Base-by-base conservation (phyloP, 2,888 invertebrate species). In the Masnerella sp. region DNA sequence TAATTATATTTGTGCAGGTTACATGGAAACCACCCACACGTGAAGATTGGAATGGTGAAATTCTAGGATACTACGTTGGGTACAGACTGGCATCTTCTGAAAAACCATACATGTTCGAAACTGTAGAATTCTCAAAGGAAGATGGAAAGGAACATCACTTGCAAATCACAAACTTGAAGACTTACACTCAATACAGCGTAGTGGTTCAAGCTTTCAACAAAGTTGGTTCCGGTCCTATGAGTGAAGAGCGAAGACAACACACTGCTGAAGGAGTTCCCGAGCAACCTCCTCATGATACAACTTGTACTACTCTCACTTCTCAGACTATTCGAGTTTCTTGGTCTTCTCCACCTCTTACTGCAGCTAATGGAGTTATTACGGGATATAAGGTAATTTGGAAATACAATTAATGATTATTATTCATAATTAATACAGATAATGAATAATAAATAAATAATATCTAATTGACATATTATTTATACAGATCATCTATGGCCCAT, bases 121-220 rank as follows among this genome's bases (percentile, higher is more conserved):
- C 96, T 51, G 95, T 96, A 3, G 96, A 96, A 85, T 96, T 96
- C 86, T 94, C 94, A 56, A 94, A 95, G 83, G 96, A 96, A 90
- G 96, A 96, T 85, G 95, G 95, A 86, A 96, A 96, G 83, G 96
- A 96, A 88, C 96, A 96, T 83, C 94, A 93, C 81, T 89, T 96
- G 80, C 94, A 94, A 84, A 92, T 95, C 83, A 90, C 91, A 74
- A 94, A 95, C 81, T 89, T 95, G 36, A 94, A 95, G 90, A 97
- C 96, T 0, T 98, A 97, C 89, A 97, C 97, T 0, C 96, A 96
- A 87, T 98, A 98, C 88, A 93, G 96, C n/a, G 94, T 97, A 15
- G 96, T 97, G 14, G 96, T 97, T 5, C 97, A 97, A 89, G 96
- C 96, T 0, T 97, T 96, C 87, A 98, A 98, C 88, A 95, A 95